These are phyloP conservation scores for Drosophila hawaiiensis DNA, from an alignment of 2,888 invertebrate species.

Conservation along the genomic window DNA sequence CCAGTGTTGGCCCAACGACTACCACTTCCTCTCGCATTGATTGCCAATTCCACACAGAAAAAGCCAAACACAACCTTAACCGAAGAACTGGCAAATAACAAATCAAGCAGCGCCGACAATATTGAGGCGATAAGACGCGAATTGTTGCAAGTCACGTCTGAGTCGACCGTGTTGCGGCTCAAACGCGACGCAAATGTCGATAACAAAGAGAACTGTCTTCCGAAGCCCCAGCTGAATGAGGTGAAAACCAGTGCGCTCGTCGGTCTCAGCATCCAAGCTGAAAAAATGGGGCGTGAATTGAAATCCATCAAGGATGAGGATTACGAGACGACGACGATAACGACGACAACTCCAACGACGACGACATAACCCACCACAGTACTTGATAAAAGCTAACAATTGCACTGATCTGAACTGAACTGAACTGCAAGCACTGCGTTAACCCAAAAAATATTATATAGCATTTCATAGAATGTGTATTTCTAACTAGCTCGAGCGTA, in stretches of 20 bases:
- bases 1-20: conserved; percentile 63
- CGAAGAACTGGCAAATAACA: conserved; percentile 23
- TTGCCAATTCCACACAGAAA: conserved; percentile 74
- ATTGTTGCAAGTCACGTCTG: conserved; percentile 67
- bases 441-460: neutral
- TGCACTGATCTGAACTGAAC: conserved; percentile 23
- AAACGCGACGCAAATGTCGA: conserved; percentile 63
- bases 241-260: conserved; percentile 28
- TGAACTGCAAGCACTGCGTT: conserved; percentile 21
- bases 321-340: conserved; percentile 5
- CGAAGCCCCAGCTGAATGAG: conserved; percentile 65
- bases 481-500: conserved; percentile 25
- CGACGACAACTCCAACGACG: conserved; percentile 8
- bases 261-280: conserved; percentile 59
- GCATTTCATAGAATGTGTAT: conserved; percentile 1
- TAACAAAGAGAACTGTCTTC: conserved; percentile 70
- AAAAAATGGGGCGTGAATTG: conserved; percentile 82
- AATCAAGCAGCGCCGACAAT: conserved; percentile 52
- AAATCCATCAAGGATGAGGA: conserved; percentile 79
- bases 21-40: conserved; percentile 81
- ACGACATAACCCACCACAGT: conserved; percentile 3
- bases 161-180: conserved; percentile 44
- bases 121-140: conserved; percentile 83
- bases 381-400: conserved; percentile 22
- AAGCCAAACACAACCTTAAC: conserved; percentile 46